Evolutionary conservation across 1,140 invertebrate species (phyloP).

Genomic region (Onthophagus taurus): DNA sequence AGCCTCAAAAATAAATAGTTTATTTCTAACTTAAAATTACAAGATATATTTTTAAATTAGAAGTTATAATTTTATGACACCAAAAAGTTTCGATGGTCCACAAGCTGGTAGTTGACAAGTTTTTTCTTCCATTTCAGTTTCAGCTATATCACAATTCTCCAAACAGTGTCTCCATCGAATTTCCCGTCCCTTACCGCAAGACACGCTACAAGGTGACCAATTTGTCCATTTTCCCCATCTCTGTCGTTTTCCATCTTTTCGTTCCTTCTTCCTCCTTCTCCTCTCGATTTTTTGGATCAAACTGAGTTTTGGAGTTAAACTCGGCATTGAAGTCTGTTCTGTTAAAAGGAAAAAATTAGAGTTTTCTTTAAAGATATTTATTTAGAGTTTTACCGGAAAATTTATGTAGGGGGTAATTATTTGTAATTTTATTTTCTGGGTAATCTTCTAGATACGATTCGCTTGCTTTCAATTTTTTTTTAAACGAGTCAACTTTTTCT

Average conservation of each 20-base stretch:
- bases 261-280: background rate
- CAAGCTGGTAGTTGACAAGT: conserved; percentile 40
- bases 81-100: conserved; percentile 31
- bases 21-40: conserved; percentile 1
- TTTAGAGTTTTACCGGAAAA: too few relatives aligned
- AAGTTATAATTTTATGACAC: conserved; percentile 10
- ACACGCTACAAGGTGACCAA: conserved; percentile 49
- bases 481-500: too few relatives aligned
- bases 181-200: conserved; percentile 48
- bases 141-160: conserved; percentile 28
- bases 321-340: too few relatives aligned
- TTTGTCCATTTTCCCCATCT: conserved; percentile 48
- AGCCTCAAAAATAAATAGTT: too few relatives aligned
- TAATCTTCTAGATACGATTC: too few relatives aligned
- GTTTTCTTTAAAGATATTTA: too few relatives aligned
- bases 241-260: conserved; percentile 5
- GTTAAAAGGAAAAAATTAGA: too few relatives aligned
- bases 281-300: conserved; percentile 1
- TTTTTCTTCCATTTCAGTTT: conserved; percentile 43
- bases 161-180: conserved; percentile 48
- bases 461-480: too few relatives aligned
- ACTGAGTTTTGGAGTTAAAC: too few relatives aligned
- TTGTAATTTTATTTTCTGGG: too few relatives aligned
- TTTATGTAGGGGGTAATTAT: too few relatives aligned
- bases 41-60: background rate